Evolutionary conservation across 1,140 invertebrate species (phyloP).

Genomic region (Octopus bimaculoides): DNA sequence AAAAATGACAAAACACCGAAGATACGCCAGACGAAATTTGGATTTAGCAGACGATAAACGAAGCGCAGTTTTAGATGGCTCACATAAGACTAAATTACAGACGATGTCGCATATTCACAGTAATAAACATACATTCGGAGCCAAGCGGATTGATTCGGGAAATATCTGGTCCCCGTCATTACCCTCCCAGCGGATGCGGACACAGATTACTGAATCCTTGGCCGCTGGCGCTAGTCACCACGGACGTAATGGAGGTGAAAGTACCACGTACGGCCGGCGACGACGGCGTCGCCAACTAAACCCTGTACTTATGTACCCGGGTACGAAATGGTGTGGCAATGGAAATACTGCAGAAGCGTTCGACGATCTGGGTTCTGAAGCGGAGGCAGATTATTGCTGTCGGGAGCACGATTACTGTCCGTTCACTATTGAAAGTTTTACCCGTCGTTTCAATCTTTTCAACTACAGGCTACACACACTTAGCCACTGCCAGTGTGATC

Average conservation of each 20-base stretch:
- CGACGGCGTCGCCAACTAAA: slow-evolving; percentile 23
- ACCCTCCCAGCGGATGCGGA: not conserved
- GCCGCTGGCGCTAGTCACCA: not conserved
- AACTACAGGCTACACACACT: slow-evolving; percentile 82
- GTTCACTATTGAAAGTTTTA: slow-evolving; percentile 74
- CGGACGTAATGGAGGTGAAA: slow-evolving; percentile 7
- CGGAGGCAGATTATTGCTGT: slow-evolving; percentile 78
- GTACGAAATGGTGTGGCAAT: slow-evolving; percentile 71
- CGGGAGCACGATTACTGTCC: slow-evolving; percentile 80
- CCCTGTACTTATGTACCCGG: slow-evolving; percentile 33
- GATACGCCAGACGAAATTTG: too few species aligned
- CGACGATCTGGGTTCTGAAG: slow-evolving; percentile 74
- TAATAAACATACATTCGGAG: not conserved
- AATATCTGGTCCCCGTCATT: not conserved
- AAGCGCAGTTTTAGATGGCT: not conserved
- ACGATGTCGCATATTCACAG: not conserved
- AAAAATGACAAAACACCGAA: too few species aligned
- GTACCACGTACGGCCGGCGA: slow-evolving; percentile 8
- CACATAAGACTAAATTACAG: not conserved
- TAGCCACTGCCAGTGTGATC: slow-evolving; percentile 84
- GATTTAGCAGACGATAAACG: not conserved
- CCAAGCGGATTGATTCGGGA: not conserved
- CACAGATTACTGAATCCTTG: not conserved
- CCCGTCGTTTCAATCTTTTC: slow-evolving; percentile 75
- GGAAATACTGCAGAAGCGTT: slow-evolving; percentile 74